phyloP scores from a whole-genome alignment of 2,888 invertebrate species.

The Xylota segnis region DNA sequence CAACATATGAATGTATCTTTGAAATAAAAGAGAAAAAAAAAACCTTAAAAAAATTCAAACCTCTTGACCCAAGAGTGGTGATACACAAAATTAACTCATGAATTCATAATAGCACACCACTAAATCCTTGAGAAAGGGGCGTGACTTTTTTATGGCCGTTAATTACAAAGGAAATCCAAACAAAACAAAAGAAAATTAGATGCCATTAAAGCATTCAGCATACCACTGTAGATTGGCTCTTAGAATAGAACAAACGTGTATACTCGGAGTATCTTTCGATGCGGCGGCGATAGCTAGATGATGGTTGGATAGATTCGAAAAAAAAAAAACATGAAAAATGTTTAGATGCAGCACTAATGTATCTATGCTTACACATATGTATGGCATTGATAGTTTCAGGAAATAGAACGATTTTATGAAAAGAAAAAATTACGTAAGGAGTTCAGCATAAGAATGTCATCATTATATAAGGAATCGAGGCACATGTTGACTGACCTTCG shows the following conservation, averaged over 20 bases:
- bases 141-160: slow-evolving; percentile 69
- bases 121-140: slow-evolving; percentile 63
- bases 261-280: background rate
- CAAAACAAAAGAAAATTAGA: slow-evolving; percentile 58
- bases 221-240: slow-evolving; percentile 3
- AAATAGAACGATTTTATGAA: background rate
- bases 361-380: background rate
- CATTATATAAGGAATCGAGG: background rate
- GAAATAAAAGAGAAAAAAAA: background rate
- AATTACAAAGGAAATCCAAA: slow-evolving; percentile 68
- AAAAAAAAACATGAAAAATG: background rate
- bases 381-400: background rate
- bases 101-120: slow-evolving; percentile 59
- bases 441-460: background rate
- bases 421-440: background rate
- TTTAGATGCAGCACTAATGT: background rate
- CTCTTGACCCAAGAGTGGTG: slow-evolving; percentile 34
- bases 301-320: background rate
- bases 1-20: background rate
- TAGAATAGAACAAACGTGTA: slow-evolving; percentile 12
- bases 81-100: slow-evolving; percentile 62
- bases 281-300: slow-evolving; percentile 1
- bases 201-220: slow-evolving; percentile 52
- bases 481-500: slow-evolving; percentile 6
- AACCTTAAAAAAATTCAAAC: background rate